Percentiles rank a stretch among this genome's conserved stretches.
phyloP scores from a whole-genome alignment of 2,888 invertebrate genomes.

The Pseudanteris insignis region DNA sequence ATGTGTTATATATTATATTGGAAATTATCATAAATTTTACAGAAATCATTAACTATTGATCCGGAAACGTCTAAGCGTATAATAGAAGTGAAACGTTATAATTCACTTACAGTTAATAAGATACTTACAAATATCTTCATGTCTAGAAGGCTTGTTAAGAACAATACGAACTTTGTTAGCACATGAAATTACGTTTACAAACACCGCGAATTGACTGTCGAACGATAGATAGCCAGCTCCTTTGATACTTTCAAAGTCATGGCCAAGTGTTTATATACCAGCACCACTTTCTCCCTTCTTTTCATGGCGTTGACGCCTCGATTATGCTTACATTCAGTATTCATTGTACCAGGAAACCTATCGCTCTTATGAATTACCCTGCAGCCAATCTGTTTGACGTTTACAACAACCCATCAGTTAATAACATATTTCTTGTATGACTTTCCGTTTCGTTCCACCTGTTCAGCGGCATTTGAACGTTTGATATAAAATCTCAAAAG shows the following conservation, averaged over 20 bases:
- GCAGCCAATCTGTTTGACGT: conserved; percentile 14
- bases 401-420: too few species aligned
- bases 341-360: too few species aligned
- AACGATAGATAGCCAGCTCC: conserved; percentile 47
- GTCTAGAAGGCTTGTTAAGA: conserved; percentile 26
- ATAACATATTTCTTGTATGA: too few species aligned
- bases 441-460: too few species aligned
- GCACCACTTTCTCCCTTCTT: conserved; percentile 64
- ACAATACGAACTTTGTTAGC: conserved; percentile 19
- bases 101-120: background rate
- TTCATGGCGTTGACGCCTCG: conserved; percentile 37
- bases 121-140: conserved; percentile 59
- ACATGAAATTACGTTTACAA: conserved; percentile 41
- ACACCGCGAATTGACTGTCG: conserved; percentile 39
- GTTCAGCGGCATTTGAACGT: too few species aligned
- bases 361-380: conserved; percentile 20
- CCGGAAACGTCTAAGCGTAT: too few species aligned
- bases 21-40: too few species aligned
- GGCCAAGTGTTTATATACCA: conserved; percentile 64
- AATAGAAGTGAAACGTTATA: too few species aligned
- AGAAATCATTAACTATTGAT: too few species aligned
- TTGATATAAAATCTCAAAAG: too few species aligned
- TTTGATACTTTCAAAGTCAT: conserved; percentile 64
- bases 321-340: too few species aligned
- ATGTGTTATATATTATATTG: too few species aligned